Conservation (phyloP, 2,797 vertebrate species). For the Tokudaia tokunoshimensis region DNA sequence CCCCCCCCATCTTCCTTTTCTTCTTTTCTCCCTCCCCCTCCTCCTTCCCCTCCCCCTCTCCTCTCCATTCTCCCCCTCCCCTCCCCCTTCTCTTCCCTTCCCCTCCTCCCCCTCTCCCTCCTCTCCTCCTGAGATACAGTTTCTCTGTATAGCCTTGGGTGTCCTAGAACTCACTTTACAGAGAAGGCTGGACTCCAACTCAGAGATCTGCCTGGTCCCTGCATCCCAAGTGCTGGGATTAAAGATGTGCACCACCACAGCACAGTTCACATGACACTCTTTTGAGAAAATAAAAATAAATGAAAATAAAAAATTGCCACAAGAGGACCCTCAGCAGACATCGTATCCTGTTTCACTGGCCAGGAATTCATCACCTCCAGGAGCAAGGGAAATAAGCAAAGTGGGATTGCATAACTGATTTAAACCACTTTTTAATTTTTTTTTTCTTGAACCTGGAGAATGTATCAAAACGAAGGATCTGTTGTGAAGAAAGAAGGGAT, state of each 20-base stretch:
- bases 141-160: neutral
- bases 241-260: neutral
- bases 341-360: neutral
- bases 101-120: too few relatives aligned
- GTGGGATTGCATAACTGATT: neutral
- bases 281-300: too few relatives aligned
- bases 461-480: constrained; percentile 32
- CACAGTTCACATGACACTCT: neutral
- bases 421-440: neutral
- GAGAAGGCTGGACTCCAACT: neutral
- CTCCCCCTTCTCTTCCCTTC: rapidly evolving
- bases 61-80: too few relatives aligned
- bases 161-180: neutral
- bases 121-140: neutral
- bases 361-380: neutral
- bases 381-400: neutral
- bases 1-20: too few relatives aligned
- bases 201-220: neutral
- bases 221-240: neutral
- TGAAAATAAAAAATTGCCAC: neutral
- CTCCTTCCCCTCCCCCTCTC: too few relatives aligned
- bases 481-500: constrained; percentile 12
- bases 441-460: constrained; percentile 9
- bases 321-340: neutral
- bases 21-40: too few relatives aligned